Conservation (phyloP, 2,113 vertebrate species). For the Apaloderma vittatum region DNA sequence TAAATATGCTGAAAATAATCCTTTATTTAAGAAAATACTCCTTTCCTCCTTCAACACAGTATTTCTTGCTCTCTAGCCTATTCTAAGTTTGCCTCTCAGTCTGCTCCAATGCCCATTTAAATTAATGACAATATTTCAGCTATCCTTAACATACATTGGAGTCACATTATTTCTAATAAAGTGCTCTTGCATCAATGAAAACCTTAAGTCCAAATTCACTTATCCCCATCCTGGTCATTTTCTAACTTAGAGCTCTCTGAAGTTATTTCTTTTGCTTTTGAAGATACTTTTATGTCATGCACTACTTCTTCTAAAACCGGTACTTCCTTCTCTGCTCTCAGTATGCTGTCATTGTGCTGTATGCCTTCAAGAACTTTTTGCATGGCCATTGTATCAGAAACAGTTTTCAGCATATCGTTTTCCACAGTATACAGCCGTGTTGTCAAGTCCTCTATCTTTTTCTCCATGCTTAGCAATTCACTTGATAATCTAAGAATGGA, state of each 20-base stretch:
- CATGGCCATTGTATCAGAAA: conserved; percentile 81
- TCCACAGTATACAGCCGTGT: conserved; percentile 86
- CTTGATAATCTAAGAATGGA: conserved; percentile 87
- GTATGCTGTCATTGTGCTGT: conserved; percentile 78
- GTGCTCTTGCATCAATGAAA: neutral
- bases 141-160: neutral
- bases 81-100: neutral
- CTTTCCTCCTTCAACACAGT: neutral
- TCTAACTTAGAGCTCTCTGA: conserved; percentile 45
- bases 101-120: neutral
- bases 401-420: conserved; percentile 85
- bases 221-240: conserved; percentile 29
- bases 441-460: conserved; percentile 84
- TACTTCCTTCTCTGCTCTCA: conserved; percentile 81
- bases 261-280: conserved; percentile 52
- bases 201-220: neutral
- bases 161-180: neutral
- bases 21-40: neutral
- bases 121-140: neutral
- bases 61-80: neutral
- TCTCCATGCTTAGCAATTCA: conserved; percentile 83
- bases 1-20: neutral
- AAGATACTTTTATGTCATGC: conserved; percentile 65
- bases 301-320: conserved; percentile 76
- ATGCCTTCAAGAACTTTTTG: conserved; percentile 83